Evolutionary conservation across 1,140 invertebrate genomes (phyloP), one percentile per base, ranked within the genome.

Genomic region (Philopotamus ludificatus): DNA sequence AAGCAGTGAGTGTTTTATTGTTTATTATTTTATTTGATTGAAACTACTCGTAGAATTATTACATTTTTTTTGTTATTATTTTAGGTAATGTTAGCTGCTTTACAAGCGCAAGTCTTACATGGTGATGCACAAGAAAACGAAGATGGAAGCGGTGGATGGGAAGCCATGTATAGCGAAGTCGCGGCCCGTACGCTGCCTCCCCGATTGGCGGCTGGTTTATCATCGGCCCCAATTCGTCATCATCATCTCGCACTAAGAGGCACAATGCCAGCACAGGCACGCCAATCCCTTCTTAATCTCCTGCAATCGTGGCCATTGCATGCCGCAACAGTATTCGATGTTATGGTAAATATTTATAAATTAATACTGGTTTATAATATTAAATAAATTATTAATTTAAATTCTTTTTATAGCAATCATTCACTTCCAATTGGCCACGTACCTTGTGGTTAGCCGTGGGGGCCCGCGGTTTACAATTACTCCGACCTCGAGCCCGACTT

Each of bases 231-330:
- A 1, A 89, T 95, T 3, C 85, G 88, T 1, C 87, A 92, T 74
- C 92, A 95, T 72, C 93, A 97, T 78, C 90, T 94, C 75, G 89
- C 89, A 34, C 80, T 97, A 49, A 81, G 89, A 53, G 92, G 93
- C 68, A 94, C 96, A 85, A 86, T 87, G 34, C 83, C 89, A 1
- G 84, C 89, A 0, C 90, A 94, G 77, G 89, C 94, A 1, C 94
- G 96, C 74, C 91, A 96, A 75, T 87, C 93, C 1, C 95, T 97
- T 74, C 83, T 98, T n/a, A 95, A 95, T 77, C 81, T 97, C 3
- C 93, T 97, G 57, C 89, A 93, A 75, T 92, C 90, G 50, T 97
- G 94, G 94, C 92, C 93, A 7, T 80, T 97, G 42, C 92, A 97
- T 70, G 87, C 91, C 69, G 92, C 94, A 2, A 95, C 93, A 3